Conservation (phyloP, 2,113 vertebrate genomes). For the Trogon surrucura region DNA sequence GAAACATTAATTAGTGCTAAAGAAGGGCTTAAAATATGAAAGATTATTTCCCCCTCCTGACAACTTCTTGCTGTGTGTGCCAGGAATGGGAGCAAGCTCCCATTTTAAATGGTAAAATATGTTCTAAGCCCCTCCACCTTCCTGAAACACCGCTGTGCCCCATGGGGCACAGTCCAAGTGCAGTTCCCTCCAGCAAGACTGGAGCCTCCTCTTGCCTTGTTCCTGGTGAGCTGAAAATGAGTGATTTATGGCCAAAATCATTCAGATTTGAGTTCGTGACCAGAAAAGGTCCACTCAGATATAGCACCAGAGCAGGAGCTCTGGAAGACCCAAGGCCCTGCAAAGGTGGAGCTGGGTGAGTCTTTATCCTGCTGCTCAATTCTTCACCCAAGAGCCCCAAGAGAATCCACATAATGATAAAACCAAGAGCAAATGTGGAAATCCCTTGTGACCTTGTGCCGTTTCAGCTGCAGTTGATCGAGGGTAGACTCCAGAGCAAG, state of each 20-base stretch:
- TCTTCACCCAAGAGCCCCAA: neutral
- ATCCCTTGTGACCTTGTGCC: neutral
- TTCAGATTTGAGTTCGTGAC: neutral
- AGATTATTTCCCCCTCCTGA: neutral
- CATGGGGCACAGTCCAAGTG: neutral
- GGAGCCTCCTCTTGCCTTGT: fast-evolving
- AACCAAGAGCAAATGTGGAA: neutral
- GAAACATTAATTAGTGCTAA: neutral
- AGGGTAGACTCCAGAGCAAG: neutral
- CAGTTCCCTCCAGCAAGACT: neutral
- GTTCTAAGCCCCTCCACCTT: neutral
- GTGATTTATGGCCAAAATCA: fast-evolving
- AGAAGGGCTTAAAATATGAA: neutral
- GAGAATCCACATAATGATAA: neutral
- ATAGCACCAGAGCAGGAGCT: neutral
- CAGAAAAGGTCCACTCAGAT: neutral
- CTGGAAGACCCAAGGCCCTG: neutral
- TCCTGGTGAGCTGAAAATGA: neutral
- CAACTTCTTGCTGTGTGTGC: neutral
- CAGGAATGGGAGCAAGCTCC: neutral
- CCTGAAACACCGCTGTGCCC: fast-evolving
- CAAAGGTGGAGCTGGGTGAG: neutral
- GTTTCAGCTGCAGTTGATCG: neutral
- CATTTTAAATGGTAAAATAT: neutral
- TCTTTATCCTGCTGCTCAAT: neutral